phyloP scores from a whole-genome alignment of 1,140 invertebrate species.

The Campoletis sonorensis region DNA sequence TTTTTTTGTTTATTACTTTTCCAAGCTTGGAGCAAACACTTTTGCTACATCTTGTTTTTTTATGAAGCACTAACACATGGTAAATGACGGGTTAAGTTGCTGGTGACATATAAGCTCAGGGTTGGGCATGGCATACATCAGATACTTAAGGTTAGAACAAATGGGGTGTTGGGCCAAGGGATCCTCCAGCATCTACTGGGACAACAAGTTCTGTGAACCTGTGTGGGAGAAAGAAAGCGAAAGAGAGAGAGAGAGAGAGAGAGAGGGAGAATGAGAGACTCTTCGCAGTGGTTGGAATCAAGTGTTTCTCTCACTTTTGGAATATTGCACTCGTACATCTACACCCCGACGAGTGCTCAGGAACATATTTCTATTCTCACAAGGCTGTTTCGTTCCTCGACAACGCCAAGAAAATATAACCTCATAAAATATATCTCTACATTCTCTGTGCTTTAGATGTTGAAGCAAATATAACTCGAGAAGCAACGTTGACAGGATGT shows the following conservation, averaged over 20 bases:
- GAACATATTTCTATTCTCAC: conserved; percentile 26
- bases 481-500: conserved; percentile 65
- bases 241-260: not conserved
- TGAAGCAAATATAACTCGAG: conserved; percentile 59
- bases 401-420: conserved; percentile 70
- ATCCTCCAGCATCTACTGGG: not conserved
- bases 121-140: not conserved
- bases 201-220: not conserved
- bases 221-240: no score
- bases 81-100: conserved; percentile 1
- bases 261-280: not conserved
- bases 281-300: conserved; percentile 50
- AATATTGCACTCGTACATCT: not conserved
- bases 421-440: conserved; percentile 73
- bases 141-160: conserved; percentile 1
- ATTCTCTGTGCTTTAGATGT: conserved; percentile 42
- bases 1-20: no score
- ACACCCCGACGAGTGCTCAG: not conserved
- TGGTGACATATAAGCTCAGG: not conserved
- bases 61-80: not conserved
- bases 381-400: conserved; percentile 57
- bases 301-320: conserved; percentile 51
- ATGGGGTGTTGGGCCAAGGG: not conserved
- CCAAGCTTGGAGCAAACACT: no score
- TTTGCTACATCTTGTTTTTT: not conserved